A percentile compares a stretch with the other conserved stretches of the same genome.
These are phyloP conservation scores for Otus sunia DNA, from an alignment of 2,113 vertebrate genomes.

Conservation along the genomic window DNA sequence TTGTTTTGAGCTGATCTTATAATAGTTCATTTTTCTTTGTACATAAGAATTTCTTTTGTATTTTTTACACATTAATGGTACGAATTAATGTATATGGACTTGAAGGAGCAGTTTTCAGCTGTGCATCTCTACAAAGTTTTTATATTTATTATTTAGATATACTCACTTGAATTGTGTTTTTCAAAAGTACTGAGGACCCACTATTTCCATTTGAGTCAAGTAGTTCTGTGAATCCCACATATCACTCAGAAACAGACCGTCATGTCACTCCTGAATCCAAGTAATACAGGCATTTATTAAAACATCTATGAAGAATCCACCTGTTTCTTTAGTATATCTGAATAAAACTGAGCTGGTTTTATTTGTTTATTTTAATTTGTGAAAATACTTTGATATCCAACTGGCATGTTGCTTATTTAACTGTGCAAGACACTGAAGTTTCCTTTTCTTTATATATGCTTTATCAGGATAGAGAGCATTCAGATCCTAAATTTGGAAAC, in stretches of 20 bases:
- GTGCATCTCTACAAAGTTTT: neutral
- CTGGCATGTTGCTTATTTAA: neutral
- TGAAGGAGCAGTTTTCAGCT: neutral
- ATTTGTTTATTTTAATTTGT: neutral
- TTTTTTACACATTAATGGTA: neutral
- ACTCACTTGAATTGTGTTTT: neutral
- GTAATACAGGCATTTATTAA: neutral
- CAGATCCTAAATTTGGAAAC: neutral
- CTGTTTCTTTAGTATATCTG: neutral
- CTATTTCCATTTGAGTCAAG: neutral
- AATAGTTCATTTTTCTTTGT: neutral
- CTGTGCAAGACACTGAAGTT: neutral
- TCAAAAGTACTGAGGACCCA: neutral
- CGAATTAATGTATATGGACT: neutral
- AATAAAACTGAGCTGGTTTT: neutral
- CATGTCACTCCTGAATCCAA: neutral
- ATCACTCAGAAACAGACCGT: neutral
- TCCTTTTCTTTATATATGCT: neutral
- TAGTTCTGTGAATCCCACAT: neutral
- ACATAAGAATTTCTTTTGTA: neutral
- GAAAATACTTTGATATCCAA: neutral
- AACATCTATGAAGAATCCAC: neutral
- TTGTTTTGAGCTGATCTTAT: neutral
- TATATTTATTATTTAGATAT: neutral
- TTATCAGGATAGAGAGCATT: neutral